Base-by-base conservation (phyloP, 2,113 vertebrate species). In the Petrocephalus zakoni region DNA sequence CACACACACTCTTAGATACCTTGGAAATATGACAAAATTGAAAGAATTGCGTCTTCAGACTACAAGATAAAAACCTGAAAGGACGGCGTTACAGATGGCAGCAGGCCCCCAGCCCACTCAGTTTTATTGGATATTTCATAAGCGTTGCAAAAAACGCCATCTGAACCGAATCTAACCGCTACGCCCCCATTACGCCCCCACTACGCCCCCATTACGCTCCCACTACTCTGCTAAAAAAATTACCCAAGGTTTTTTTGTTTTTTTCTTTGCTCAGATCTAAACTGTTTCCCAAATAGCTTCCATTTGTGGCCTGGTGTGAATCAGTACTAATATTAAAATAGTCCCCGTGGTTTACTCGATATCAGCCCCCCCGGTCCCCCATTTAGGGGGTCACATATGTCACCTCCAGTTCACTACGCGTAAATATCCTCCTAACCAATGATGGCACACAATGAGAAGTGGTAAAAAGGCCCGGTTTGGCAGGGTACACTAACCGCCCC, bases 111-210 rank as follows among this genome's bases (percentile, higher is more conserved):
- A 78, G 72, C 72, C 34, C 29, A 42, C 13, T 7, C 34, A 78
- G 72, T 42, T 78, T 75, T 75, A 75, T 15, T 37, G 68, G 68
- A 75, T 75, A 75, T 75, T 78, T 78, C 34, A 78, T 78, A 78
- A 34, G 72, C 34, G 34, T 78, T 42, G 72, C 72, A 78, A 78
- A 78, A 78, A 8, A 78, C 34, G 72, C 15, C 72, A 78, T 78
- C 72, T 78, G 34, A 42, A 78, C 72, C 15, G 17, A 78, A 78
- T 78, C 34, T 78, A 78, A 78, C 34, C 72, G 2, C 72, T 78
- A 78, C 61, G 61, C 61, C 25, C 61, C 53, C 53, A 55, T 3
- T 19, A 19, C 53, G 15, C 53, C 53, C 15, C n/a, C 61, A 29
- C 1, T 68, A 68, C 34, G 0, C 68, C 0, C 13, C 68, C 68